Evolutionary conservation across 2,113 vertebrate species (phyloP), one percentile per base, ranked within the genome.

Genomic region (Carassius auratus): DNA sequence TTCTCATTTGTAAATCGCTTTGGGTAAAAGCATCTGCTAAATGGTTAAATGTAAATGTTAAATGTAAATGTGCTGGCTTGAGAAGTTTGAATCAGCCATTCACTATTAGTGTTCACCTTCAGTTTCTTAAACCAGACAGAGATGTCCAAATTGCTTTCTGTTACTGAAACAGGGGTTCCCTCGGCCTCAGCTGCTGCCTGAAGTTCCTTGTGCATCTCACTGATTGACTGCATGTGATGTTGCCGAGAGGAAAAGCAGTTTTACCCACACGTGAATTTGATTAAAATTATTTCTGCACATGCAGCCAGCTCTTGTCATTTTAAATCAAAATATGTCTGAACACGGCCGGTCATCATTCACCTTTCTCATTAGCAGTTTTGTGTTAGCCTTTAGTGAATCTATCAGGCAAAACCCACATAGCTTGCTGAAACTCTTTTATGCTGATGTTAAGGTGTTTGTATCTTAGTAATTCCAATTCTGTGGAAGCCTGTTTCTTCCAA

Each of bases 171-270:
- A 1, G 78, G 78, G 59, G 78, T 48, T 64, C 30, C 59, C 59
- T 64, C 57, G 1, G 76, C 19, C 52, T 78, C 17, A 19, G 1
- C 30, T 38, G 36, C 8, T 80, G 78, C 78, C 57, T 64, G 38
- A 45, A 80, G 77, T 45, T 62, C 12, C 36, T 64, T 64, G 59
- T 64, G 21, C 7, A 12, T 64, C 38, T 62, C 38, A 12, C 45
- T 33, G 62, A 81, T 19, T 81, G 79, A 81, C 62, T 50, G 36
- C 38, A 48, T 81, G 42, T 69, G 79, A 68, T 69, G 62, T 81
- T 66, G 79, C 79, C 64, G 1, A 33, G 8, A 42, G 79, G 61
- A 17, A 8, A 52, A 21, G 26, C 45, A 81, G 45, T 45, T 80
- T 45, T 61, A 38, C 30, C 50, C 17, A 77, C 75, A 42, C 12